Percentiles rank a stretch among this genome's conserved stretches.
These are phyloP conservation scores for Baccha elongata DNA, from an alignment of 2,888 invertebrate species.

Conservation along the genomic window DNA sequence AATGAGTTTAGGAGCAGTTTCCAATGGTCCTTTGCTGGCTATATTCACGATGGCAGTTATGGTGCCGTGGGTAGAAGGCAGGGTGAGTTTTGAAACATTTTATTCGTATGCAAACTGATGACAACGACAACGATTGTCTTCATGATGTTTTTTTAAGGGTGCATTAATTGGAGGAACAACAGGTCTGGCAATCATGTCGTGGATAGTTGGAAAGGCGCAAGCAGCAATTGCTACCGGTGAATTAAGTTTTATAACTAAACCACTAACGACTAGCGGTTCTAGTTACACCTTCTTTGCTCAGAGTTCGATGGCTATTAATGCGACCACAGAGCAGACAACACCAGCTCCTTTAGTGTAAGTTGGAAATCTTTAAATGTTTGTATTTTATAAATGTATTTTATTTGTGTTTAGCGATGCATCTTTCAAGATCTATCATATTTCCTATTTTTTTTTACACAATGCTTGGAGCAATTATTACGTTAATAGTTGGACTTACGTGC, in stretches of 20 bases:
- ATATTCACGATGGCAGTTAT: conserved; percentile 88
- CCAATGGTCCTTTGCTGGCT: conserved; percentile 87
- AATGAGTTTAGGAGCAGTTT: conserved; percentile 86
- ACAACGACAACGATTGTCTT: conserved; percentile 10
- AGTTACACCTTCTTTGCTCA: conserved; percentile 83
- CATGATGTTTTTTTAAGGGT: conserved; percentile 80
- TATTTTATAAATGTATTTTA: too few species aligned
- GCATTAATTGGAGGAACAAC: conserved; percentile 84
- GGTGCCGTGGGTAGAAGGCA: conserved; percentile 86
- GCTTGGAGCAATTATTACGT: conserved; percentile 84
- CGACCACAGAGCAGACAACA: conserved; percentile 63
- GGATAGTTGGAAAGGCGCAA: conserved; percentile 84
- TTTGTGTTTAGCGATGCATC: conserved; percentile 76
- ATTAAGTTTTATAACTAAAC: conserved; percentile 83
- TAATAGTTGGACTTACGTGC: conserved; percentile 83
- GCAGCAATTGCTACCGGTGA: conserved; percentile 83
- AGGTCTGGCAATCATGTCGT: conserved; percentile 83
- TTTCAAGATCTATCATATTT: conserved; percentile 86
- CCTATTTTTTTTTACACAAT: conserved; percentile 91
- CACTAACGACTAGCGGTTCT: conserved; percentile 83
- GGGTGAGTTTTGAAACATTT: conserved; percentile 80
- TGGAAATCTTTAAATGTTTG: too few species aligned
- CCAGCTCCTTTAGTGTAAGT: conserved; percentile 38
- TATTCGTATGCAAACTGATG: conserved; percentile 43
- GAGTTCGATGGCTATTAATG: conserved; percentile 78